These are phyloP conservation scores for Erebia palarica DNA, from an alignment of 2,888 invertebrate genomes.

Conservation along the genomic window DNA sequence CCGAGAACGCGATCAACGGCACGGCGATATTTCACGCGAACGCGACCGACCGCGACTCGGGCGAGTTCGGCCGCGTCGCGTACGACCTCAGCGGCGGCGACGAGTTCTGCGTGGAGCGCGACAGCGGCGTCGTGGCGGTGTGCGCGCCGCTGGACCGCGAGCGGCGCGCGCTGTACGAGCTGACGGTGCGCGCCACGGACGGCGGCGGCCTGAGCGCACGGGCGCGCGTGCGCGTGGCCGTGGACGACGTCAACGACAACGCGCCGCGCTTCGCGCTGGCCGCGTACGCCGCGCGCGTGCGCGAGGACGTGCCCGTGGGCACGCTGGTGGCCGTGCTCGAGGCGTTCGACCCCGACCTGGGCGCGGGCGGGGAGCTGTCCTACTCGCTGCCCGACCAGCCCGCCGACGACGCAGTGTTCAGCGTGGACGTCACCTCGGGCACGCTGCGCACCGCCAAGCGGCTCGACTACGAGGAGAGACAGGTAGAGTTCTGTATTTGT, in stretches of 20 bases:
- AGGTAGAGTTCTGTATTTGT: slow-evolving; percentile 59
- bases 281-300: slow-evolving; percentile 90
- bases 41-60: slow-evolving; percentile 92
- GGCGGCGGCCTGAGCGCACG: slow-evolving; percentile 90
- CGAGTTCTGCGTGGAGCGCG: slow-evolving; percentile 90
- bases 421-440: slow-evolving; percentile 92
- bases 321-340: slow-evolving; percentile 92
- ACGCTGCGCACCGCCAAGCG: slow-evolving; percentile 89
- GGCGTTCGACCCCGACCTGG: slow-evolving; percentile 92
- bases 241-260: slow-evolving; percentile 96
- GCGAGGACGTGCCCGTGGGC: slow-evolving; percentile 95
- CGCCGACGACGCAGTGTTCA: slow-evolving; percentile 87
- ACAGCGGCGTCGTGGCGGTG: slow-evolving; percentile 89
- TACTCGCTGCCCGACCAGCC: slow-evolving; percentile 89
- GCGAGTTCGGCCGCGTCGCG: slow-evolving; percentile 89
- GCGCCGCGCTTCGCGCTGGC: slow-evolving; percentile 90
- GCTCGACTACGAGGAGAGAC: slow-evolving; percentile 94
- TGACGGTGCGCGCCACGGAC: slow-evolving; percentile 90
- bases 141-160: slow-evolving; percentile 93
- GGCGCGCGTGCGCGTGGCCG: slow-evolving; percentile 89
- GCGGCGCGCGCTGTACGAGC: slow-evolving; percentile 89
- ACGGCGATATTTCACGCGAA: slow-evolving; percentile 92
- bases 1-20: slow-evolving; percentile 93
- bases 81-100: slow-evolving; percentile 89
- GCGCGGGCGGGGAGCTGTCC: slow-evolving; percentile 89